Base-by-base conservation (phyloP, 2,113 vertebrate genomes). In the Phodopus roborovskii region DNA sequence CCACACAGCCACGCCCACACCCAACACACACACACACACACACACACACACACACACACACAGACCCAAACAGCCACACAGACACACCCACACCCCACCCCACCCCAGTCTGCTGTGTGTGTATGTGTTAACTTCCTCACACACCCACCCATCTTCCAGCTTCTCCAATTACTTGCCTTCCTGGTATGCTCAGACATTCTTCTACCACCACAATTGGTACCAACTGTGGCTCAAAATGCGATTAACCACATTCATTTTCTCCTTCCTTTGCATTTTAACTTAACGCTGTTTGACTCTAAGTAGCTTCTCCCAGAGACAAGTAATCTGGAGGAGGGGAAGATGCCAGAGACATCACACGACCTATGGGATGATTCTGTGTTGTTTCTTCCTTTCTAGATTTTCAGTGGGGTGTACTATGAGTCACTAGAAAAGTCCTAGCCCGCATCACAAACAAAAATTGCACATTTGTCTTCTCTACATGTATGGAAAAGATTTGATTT, bases 191-290 rank as follows among this genome's bases (percentile, higher is more conserved):
- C 74, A 91, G 86, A 50, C 42, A 81, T 93, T 93, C 62, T 93
- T 90, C 64, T 19, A 66, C 28, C 28, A 48, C 53, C 81, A 48
- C 74, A 82, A 96, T 96, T 94, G 95, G 83, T 71, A 86, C 91
- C 95, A 97, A 93, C 93, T 64, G 48, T 28, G 83, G 77, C 68
- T 96, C 92, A 86, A 90, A 93, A 93, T 94, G 53, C 88, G 94
- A 93, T 93, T 88, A 96, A n/a, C 88, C 33, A 93, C 64, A 87
- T 91, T 96, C 92, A 93, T 96, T 96, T 92, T 95, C 88, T 94
- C 92, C 71, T 95, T 94, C 92, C 71, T 97, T 95, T 95, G 96
- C 92, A 94, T 94, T 95, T 91, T 96, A 91, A 96, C 75, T 97
- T 97, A 94, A 97, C 93, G 92, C 73, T 84, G 91, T 88, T 91